Evolutionary conservation across 1,140 invertebrate species (phyloP), one percentile per base, ranked within the genome.

Genomic region (Cecropterus lyciades): DNA sequence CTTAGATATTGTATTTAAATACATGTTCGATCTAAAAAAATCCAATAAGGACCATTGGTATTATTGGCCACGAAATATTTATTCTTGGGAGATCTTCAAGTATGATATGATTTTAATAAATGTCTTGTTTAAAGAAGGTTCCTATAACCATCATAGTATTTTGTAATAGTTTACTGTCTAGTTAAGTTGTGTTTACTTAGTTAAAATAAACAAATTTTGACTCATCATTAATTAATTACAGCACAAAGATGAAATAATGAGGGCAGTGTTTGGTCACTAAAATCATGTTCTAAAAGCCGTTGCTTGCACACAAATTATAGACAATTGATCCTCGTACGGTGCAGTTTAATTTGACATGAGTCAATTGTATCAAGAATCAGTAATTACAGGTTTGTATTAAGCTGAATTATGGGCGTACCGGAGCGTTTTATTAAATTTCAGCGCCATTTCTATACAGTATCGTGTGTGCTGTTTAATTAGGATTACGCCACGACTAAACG

Each of bases 291-390:
- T 49, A 51, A 51, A 27, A 30, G 1, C 24, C 17, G n/a, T 51
- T 10, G 57, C 56, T 43, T 43, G 3, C n/a, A 53, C 65, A 63
- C 62, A 69, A 77, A 82, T 80, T 82, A 82, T 77, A 76, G 78
- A 80, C 75, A 78, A 78, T 81, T 79, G 75, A 82, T 81, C 79
- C 69, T 69, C 55, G 65, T 43, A 60, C 55, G 53, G 63, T 55
- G 52, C 33, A 55, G 51, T 57, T 70, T 69, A 70, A 78, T 72
- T 72, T 65, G 53, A 74, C 67, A 67, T 66, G 46, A 55, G 67
- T 75, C 65, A 52, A 55, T 69, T 59, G 64, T 46, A 65, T 57
- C 40, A 57, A 10, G 13, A 45, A 20, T 45, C 40, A 57, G 20
- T 56, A 56, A 56, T 56, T 56, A 43, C 33, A 20, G 33, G 33